Conservation (phyloP, 2,888 invertebrate species). For the Parelbella ahira region DNA sequence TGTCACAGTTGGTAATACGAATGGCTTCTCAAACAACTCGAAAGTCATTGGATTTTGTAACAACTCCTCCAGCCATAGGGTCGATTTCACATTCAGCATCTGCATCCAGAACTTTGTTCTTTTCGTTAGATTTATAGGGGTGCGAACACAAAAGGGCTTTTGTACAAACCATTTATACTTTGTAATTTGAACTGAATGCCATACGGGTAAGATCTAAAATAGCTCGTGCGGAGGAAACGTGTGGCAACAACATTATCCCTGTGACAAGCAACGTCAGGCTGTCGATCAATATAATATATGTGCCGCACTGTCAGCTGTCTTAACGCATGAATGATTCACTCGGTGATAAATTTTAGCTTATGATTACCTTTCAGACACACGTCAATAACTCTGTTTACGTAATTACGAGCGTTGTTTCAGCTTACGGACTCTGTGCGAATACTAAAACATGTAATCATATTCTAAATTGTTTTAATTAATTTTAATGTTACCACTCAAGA, state of each 20-base stretch:
- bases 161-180: slow-evolving; percentile 30
- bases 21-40: slow-evolving; percentile 47
- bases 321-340: slow-evolving; percentile 79
- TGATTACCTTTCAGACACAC: slow-evolving; percentile 78
- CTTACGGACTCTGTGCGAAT: neutral
- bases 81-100: slow-evolving; percentile 43
- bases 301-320: slow-evolving; percentile 78
- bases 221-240: slow-evolving; percentile 36
- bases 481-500: too few species aligned
- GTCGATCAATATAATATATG: slow-evolving; percentile 81
- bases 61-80: slow-evolving; percentile 46
- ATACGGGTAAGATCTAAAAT: slow-evolving; percentile 33
- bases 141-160: slow-evolving; percentile 43
- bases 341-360: slow-evolving; percentile 79
- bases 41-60: slow-evolving; percentile 45
- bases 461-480: too few species aligned
- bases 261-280: slow-evolving; percentile 77
- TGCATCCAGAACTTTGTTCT: slow-evolving; percentile 64
- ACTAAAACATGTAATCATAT: too few species aligned
- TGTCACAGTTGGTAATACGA: slow-evolving; percentile 55
- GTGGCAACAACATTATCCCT: slow-evolving; percentile 77
- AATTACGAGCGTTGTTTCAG: slow-evolving; percentile 62
- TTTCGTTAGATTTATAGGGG: slow-evolving; percentile 63
- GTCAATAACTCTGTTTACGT: slow-evolving; percentile 78
- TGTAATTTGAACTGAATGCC: slow-evolving; percentile 33